phyloP scores from a whole-genome alignment of 2,888 invertebrate genomes.

The Slavum lentiscoides region DNA sequence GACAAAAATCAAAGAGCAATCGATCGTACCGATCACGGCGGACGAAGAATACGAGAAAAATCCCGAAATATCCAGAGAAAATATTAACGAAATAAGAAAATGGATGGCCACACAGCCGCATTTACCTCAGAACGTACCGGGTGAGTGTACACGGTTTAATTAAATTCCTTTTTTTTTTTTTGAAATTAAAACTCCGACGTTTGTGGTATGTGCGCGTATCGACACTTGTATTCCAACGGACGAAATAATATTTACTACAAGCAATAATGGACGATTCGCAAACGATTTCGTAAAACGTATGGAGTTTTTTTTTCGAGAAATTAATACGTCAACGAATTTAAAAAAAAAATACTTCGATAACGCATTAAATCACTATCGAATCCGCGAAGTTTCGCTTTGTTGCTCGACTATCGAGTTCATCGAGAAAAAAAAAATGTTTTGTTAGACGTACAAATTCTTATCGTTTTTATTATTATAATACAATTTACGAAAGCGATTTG shows the following conservation, averaged over 20 bases:
- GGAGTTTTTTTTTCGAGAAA: too few relatives aligned
- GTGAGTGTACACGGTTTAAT: slow-evolving; percentile 33
- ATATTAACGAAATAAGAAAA: slow-evolving; percentile 62
- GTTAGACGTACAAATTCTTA: background rate
- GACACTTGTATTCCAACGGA: too few relatives aligned
- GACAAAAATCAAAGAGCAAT: slow-evolving; percentile 55
- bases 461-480: background rate
- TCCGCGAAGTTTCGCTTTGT: background rate
- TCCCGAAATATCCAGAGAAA: slow-evolving; percentile 63
- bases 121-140: slow-evolving; percentile 59
- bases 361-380: background rate
- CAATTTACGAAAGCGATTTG: background rate
- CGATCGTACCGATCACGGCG: slow-evolving; percentile 56
- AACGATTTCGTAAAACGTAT: too few relatives aligned
- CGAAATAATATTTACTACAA: too few relatives aligned
- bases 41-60: slow-evolving; percentile 61
- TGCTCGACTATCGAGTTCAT: background rate
- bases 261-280: too few relatives aligned
- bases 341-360: too few relatives aligned
- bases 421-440: background rate
- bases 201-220: too few relatives aligned
- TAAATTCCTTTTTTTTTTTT: background rate
- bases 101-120: slow-evolving; percentile 64
- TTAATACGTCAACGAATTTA: too few relatives aligned
- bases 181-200: too few relatives aligned